These are phyloP conservation scores for Ia io DNA, from an alignment of 2,113 vertebrate genomes.

Conservation along the genomic window DNA sequence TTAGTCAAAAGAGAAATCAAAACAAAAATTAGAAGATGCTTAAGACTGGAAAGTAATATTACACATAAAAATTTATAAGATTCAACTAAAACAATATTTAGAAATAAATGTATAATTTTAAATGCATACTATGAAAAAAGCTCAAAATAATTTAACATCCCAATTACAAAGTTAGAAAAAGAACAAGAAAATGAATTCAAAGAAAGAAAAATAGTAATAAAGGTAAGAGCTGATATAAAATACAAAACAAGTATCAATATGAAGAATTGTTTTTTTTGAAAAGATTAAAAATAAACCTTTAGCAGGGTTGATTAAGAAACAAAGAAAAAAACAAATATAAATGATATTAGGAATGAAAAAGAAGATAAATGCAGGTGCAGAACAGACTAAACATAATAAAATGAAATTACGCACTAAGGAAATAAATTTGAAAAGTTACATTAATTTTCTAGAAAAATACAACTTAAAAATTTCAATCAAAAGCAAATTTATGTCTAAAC, in stretches of 20 bases:
- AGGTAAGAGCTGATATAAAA: neutral
- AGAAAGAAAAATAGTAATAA: neutral
- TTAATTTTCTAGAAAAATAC: neutral
- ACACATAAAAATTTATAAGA: neutral
- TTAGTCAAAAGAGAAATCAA: slow-evolving; percentile 17
- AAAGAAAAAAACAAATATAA: neutral
- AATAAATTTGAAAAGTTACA: neutral
- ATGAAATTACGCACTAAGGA: neutral
- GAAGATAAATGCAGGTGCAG: neutral
- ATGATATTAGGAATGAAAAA: neutral
- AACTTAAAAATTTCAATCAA: neutral
- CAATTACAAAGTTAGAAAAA: neutral
- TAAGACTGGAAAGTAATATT: neutral
- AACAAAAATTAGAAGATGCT: slow-evolving; percentile 38
- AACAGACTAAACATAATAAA: neutral
- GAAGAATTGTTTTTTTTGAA: neutral
- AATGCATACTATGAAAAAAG: neutral
- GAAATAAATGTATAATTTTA: neutral
- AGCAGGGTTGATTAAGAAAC: neutral
- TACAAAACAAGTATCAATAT: neutral
- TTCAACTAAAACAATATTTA: neutral
- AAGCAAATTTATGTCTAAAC: neutral
- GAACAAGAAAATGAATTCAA: neutral
- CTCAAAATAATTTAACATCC: neutral
- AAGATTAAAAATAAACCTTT: neutral